A percentile compares a stretch with the other conserved stretches of the same genome.
These are phyloP conservation scores for Charaxes varanes DNA, from an alignment of 1,140 invertebrate genomes.

Conservation along the genomic window DNA sequence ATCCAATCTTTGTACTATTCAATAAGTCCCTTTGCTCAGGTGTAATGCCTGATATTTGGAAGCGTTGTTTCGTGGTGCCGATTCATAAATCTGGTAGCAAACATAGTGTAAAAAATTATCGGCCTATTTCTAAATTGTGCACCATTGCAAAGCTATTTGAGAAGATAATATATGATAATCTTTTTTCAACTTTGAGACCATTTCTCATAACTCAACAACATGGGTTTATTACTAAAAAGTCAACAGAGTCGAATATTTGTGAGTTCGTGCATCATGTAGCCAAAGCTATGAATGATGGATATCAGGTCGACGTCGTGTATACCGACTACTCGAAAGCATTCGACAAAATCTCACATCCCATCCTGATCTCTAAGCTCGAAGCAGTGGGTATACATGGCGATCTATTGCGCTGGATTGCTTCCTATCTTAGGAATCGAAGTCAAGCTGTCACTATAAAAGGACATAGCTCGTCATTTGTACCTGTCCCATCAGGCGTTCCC, in stretches of 20 bases:
- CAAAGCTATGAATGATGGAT: conserved; percentile 4
- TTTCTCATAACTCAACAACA: no score
- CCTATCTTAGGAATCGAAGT: not conserved
- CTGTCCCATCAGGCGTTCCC: no score
- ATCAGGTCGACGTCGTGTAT: conserved; percentile 7
- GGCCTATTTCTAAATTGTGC: conserved; percentile 1
- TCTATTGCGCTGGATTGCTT: not conserved
- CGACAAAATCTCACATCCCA: not conserved
- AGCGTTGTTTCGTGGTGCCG: conserved; percentile 11
- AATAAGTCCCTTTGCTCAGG: conserved; percentile 9
- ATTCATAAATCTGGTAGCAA: conserved; percentile 13
- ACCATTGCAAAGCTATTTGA: not conserved
- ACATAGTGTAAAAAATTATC: conserved; percentile 11
- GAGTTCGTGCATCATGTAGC: not conserved
- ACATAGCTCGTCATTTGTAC: not conserved
- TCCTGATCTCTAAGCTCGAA: conserved; percentile 1
- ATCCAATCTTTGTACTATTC: no score
- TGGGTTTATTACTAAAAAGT: conserved; percentile 4
- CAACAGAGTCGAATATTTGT: conserved; percentile 10
- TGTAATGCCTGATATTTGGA: conserved; percentile 14
- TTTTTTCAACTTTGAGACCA: no score
- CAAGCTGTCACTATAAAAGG: not conserved
- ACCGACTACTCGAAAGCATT: no score
- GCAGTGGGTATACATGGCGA: conserved; percentile 1
- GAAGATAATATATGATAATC: not conserved